A percentile compares a stretch with the other conserved stretches of the same genome.
These are phyloP conservation scores for Montipora capitata DNA, from an alignment of 92 coral and sea anemone species.

Conservation along the genomic window DNA sequence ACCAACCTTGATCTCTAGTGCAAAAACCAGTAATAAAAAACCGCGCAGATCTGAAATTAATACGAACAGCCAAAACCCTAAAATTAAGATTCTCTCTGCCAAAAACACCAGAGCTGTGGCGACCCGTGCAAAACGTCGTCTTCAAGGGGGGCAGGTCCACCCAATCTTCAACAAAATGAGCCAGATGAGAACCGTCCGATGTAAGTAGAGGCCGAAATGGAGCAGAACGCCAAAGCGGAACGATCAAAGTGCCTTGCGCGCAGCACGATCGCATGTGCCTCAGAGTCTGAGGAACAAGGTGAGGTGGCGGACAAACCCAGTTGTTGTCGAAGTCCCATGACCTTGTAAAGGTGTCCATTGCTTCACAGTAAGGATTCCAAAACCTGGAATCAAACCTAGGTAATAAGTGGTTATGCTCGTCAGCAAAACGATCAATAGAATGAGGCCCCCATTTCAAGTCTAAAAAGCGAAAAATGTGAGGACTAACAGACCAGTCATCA, in stretches of 20 bases:
- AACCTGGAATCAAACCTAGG: too few species aligned
- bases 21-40: too few species aligned
- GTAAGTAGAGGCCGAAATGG: background rate
- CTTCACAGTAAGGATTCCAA: too few species aligned
- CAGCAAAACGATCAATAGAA: too few species aligned
- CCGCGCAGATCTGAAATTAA: too few species aligned
- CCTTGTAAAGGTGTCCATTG: too few species aligned
- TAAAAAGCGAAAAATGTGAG: too few species aligned
- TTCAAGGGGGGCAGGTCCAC: conserved; percentile 42
- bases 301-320: background rate
- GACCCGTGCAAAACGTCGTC: conserved; percentile 35
- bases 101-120: conserved; percentile 38
- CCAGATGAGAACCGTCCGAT: background rate
- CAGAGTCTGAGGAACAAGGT: background rate
- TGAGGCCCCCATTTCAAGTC: too few species aligned
- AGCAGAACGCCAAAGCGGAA: conserved; percentile 2
- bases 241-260: background rate
- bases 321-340: too few species aligned
- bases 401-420: too few species aligned
- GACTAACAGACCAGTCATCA: too few species aligned
- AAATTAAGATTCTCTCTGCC: conserved; percentile 43
- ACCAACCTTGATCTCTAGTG: too few species aligned
- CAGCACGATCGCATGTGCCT: background rate
- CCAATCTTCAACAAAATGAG: conserved; percentile 17
- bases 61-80: conserved; percentile 10